Percentiles rank a stretch among this genome's conserved stretches.
These are phyloP conservation scores for Capitulum mitella DNA, from an alignment of 2,888 invertebrate genomes.

Conservation along the genomic window DNA sequence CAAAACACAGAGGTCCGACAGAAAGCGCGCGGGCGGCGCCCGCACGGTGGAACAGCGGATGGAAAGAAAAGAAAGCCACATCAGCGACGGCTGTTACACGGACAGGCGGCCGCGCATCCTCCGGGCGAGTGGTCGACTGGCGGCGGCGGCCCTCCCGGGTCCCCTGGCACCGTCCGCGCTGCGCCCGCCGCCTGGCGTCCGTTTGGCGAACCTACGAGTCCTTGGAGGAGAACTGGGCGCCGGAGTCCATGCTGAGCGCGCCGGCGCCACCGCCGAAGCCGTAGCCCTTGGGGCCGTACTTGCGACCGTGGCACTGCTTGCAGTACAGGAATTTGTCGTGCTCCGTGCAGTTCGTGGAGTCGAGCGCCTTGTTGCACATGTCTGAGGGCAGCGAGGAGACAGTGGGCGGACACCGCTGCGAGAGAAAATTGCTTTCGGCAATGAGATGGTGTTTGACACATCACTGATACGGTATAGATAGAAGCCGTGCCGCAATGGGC, in stretches of 20 bases:
- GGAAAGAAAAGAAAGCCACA: neutral
- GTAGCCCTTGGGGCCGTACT: conserved; percentile 92
- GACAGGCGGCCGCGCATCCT: conserved; percentile 81
- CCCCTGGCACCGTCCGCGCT: neutral
- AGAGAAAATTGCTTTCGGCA: too few relatives aligned
- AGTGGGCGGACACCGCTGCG: too few relatives aligned
- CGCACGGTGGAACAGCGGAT: too few relatives aligned
- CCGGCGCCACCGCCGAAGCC: conserved; percentile 98
- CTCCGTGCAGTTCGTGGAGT: conserved; percentile 96
- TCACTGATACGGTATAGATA: too few relatives aligned
- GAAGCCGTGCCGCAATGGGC: too few relatives aligned
- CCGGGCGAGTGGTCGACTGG: neutral
- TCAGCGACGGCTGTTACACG: conserved; percentile 48
- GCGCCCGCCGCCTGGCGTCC: too few relatives aligned
- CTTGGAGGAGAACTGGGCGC: conserved; percentile 60
- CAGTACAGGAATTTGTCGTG: conserved; percentile 95
- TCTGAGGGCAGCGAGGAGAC: conserved; percentile 58
- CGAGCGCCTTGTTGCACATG: conserved; percentile 93
- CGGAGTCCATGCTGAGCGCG: conserved; percentile 91
- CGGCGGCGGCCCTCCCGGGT: neutral
- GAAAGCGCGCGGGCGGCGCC: too few relatives aligned
- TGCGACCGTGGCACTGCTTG: conserved; percentile 94
- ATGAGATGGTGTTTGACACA: too few relatives aligned
- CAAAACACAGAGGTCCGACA: too few relatives aligned
- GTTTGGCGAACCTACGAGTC: neutral